phyloP scores from a whole-genome alignment of 2,113 vertebrate genomes.

The Carlito syrichta region DNA sequence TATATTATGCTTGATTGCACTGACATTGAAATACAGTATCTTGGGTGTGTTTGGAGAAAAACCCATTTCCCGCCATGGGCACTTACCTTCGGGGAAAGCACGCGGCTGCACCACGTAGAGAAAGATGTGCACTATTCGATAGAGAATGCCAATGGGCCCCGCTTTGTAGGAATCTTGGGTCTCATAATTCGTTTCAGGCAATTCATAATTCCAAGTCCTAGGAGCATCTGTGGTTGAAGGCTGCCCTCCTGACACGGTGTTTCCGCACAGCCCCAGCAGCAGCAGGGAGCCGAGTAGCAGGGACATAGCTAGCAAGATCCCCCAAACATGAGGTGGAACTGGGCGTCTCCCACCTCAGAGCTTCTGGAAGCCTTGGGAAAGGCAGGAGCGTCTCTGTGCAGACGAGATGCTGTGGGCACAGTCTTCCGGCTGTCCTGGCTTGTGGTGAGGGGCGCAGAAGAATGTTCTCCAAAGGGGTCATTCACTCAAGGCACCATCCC shows the following conservation, averaged over 20 bases:
- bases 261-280: conserved; percentile 81
- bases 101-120: conserved; percentile 92
- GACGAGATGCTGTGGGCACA: neutral
- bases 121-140: conserved; percentile 89
- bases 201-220: conserved; percentile 88
- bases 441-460: conserved; percentile 36
- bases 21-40: neutral
- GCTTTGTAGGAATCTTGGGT: conserved; percentile 88
- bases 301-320: conserved; percentile 81
- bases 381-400: neutral
- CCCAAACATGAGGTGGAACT: conserved; percentile 74
- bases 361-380: conserved; percentile 30
- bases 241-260: conserved; percentile 79
- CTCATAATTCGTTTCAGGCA: conserved; percentile 89
- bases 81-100: conserved; percentile 93
- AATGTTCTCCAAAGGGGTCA: conserved; percentile 3
- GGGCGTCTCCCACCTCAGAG: neutral
- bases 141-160: conserved; percentile 89
- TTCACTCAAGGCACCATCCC: conserved; percentile 68
- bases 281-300: conserved; percentile 79
- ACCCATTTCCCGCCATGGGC: accelerated
- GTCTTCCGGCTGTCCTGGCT: neutral
- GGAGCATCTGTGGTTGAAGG: conserved; percentile 70
- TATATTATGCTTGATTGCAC: accelerated
- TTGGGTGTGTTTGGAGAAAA: neutral